A percentile compares a stretch with the other conserved stretches of the same genome.
Conservation (phyloP, 2,797 vertebrate species). For the Oryzias sinensis region DNA sequence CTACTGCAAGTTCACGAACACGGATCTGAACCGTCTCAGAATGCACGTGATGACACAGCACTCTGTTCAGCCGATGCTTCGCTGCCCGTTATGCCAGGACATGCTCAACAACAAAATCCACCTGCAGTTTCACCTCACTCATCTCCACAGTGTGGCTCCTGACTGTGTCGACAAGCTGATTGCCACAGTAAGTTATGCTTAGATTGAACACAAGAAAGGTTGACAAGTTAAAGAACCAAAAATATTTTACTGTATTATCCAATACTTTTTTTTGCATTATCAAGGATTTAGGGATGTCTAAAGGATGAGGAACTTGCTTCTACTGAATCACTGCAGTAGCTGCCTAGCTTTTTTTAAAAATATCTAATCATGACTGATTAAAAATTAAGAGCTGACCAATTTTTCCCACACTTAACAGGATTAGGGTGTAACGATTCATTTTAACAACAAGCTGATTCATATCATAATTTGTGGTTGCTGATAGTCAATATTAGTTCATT, state of each 20-base stretch:
- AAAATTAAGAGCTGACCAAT: constrained; percentile 63
- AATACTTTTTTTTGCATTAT: no score
- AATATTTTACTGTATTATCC: no score
- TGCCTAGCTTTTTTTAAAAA: constrained; percentile 26
- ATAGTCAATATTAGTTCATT: no score
- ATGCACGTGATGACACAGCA: constrained; percentile 99
- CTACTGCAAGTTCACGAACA: constrained; percentile 98
- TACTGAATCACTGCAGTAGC: constrained; percentile 36
- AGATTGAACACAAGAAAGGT: not conserved
- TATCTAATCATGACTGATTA: constrained; percentile 41
- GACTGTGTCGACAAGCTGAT: constrained; percentile 99
- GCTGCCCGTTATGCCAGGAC: constrained; percentile 98
- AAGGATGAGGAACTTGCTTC: constrained; percentile 50
- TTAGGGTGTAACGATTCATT: no score
- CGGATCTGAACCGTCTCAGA: constrained; percentile 93
- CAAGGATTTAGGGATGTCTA: constrained; percentile 31
- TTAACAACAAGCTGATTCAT: no score
- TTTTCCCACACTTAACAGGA: constrained; percentile 43
- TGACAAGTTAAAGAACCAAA: no score
- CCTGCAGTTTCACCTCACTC: constrained; percentile 98
- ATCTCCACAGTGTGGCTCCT: constrained; percentile 96
- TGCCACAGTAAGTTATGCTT: constrained; percentile 85
- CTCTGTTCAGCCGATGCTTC: constrained; percentile 96
- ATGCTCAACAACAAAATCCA: constrained; percentile 99
- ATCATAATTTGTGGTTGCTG: no score